These are phyloP conservation scores for Scaptomyza caliginosa DNA, from an alignment of 2,888 invertebrate species.

Conservation along the genomic window DNA sequence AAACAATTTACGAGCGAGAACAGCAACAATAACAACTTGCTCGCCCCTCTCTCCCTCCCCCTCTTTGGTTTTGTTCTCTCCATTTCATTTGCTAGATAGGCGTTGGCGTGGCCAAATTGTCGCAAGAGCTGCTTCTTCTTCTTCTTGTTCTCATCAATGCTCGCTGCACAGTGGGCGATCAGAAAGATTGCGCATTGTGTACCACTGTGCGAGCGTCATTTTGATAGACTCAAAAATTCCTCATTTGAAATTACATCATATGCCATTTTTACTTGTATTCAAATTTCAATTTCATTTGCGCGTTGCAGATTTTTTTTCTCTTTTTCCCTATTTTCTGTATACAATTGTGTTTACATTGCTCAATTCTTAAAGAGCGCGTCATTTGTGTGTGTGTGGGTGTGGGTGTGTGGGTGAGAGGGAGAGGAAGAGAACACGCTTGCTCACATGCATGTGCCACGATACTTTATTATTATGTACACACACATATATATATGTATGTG, in stretches of 20 bases:
- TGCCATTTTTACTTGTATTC: constrained; percentile 48
- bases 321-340: background rate
- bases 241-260: constrained; percentile 62
- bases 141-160: background rate
- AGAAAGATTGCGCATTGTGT: background rate
- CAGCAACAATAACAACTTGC: background rate
- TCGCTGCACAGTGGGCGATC: background rate
- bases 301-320: background rate
- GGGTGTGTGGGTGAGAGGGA: background rate
- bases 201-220: constrained; percentile 20
- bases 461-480: constrained; percentile 1
- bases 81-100: background rate
- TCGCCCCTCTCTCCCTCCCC: background rate
- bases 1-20: constrained; percentile 40
- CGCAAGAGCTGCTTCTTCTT: background rate
- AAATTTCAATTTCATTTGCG: constrained; percentile 51
- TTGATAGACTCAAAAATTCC: constrained; percentile 51
- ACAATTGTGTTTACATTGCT: constrained; percentile 30
- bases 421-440: background rate
- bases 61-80: background rate
- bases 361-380: constrained; percentile 13
- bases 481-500: background rate
- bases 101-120: constrained; percentile 19
- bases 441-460: background rate
- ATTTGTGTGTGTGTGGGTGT: background rate